Percentiles rank a stretch among this genome's conserved stretches.
Conservation (phyloP, 2,888 invertebrate genomes). For the Mallateleia sp. region DNA sequence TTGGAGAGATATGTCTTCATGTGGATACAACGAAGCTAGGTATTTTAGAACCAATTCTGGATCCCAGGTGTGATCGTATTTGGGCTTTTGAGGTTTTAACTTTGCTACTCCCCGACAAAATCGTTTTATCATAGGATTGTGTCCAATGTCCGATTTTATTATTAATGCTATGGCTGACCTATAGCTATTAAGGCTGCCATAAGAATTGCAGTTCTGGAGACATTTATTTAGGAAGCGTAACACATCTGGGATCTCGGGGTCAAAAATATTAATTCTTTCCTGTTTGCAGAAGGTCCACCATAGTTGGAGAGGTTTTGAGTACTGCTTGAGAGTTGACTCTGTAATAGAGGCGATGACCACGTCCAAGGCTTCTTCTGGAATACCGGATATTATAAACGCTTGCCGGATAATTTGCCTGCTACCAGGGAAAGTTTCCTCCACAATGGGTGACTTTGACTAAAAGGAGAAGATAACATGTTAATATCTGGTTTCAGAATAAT, state of each 20-base stretch:
- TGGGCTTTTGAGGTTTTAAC: neutral
- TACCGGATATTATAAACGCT: slow-evolving; percentile 84
- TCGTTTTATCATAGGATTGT: neutral
- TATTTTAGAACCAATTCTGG: neutral
- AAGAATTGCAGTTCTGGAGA: neutral
- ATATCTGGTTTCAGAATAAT: slow-evolving; percentile 73
- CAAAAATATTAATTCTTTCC: neutral
- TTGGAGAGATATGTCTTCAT: neutral
- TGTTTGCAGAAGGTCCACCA: slow-evolving; percentile 34
- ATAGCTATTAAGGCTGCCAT: slow-evolving; percentile 5
- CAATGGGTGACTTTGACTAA: slow-evolving; percentile 62
- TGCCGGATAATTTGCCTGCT: slow-evolving; percentile 9
- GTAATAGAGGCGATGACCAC: slow-evolving; percentile 66
- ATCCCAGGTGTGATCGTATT: neutral
- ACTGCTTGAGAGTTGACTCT: neutral
- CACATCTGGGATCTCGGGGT: neutral
- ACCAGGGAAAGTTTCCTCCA: slow-evolving; percentile 23
- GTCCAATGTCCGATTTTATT: neutral
- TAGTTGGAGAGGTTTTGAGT: neutral
- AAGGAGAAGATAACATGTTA: slow-evolving; percentile 77
- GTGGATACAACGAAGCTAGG: neutral
- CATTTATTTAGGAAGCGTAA: neutral
- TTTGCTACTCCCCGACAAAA: neutral
- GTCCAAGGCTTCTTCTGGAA: slow-evolving; percentile 90
- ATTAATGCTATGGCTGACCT: slow-evolving; percentile 7